phyloP scores from a whole-genome alignment of 1,140 invertebrate genomes.

The Apis dorsata region DNA sequence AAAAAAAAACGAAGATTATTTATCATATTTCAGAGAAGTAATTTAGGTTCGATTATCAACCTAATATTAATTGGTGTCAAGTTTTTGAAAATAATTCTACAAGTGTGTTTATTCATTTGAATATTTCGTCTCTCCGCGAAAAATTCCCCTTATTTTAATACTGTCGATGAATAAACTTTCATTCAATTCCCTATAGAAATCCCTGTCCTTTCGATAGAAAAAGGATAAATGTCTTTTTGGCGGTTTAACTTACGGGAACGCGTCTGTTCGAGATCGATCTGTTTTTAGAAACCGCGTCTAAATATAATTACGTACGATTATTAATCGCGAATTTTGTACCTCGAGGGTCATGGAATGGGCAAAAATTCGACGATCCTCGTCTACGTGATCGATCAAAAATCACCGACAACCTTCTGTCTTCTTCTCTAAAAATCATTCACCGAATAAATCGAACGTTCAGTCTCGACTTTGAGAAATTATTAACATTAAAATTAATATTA shows the following conservation, averaged over 20 bases:
- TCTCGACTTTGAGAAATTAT: too few relatives aligned
- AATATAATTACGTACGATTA: slow-evolving; percentile 28
- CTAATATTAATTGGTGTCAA: not conserved
- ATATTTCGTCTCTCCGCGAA: slow-evolving; percentile 18
- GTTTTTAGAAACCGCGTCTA: slow-evolving; percentile 43
- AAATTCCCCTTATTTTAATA: slow-evolving; percentile 37
- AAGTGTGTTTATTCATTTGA: not conserved
- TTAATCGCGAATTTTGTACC: slow-evolving; percentile 52
- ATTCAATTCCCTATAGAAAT: slow-evolving; percentile 36
- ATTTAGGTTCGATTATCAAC: not conserved
- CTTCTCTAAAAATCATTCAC: not conserved
- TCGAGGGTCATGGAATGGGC: slow-evolving; percentile 49
- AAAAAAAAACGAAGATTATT: too few relatives aligned
- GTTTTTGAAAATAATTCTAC: not conserved
- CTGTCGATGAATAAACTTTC: slow-evolving; percentile 52
- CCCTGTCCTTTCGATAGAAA: slow-evolving; percentile 43
- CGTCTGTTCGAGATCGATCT: slow-evolving; percentile 42
- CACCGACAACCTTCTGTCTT: not conserved
- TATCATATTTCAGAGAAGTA: too few relatives aligned
- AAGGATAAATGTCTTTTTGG: slow-evolving; percentile 50
- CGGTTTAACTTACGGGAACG: slow-evolving; percentile 37
- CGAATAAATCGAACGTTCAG: not conserved
- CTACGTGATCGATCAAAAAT: not conserved
- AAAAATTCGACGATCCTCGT: slow-evolving; percentile 34
- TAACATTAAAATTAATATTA: too few relatives aligned